Percentiles rank a stretch among this genome's conserved stretches.
phyloP scores from a whole-genome alignment of 1,140 invertebrate species.

The Calliphora vicina region DNA sequence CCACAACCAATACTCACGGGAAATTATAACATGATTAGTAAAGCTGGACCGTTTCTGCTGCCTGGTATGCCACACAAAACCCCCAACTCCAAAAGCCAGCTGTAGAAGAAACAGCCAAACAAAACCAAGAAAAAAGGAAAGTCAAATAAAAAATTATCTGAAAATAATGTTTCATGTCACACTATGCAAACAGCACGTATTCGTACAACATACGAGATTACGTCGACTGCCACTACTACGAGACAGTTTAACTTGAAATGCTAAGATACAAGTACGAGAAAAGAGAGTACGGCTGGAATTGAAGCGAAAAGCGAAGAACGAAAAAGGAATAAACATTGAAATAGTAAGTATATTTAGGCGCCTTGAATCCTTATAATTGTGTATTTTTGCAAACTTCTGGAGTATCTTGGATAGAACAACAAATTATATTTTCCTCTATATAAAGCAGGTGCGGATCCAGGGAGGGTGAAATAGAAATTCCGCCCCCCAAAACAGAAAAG shows the following conservation, averaged over 20 bases:
- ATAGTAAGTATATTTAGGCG: too few species aligned
- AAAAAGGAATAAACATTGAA: too few species aligned
- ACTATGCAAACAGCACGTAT: conserved; percentile 28
- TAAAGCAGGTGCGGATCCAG: too few species aligned
- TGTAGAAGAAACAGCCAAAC: not conserved
- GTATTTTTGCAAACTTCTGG: too few species aligned
- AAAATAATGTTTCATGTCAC: conserved; percentile 20
- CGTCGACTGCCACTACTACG: conserved; percentile 2
- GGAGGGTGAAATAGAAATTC: too few species aligned
- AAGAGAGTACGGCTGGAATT: not conserved
- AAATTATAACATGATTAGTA: conserved; percentile 31
- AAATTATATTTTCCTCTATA: too few species aligned
- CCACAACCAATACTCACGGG: conserved; percentile 26
- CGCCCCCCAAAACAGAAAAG: too few species aligned
- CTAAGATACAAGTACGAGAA: not conserved
- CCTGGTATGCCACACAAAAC: not conserved
- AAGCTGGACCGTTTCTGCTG: not conserved
- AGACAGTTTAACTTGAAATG: not conserved
- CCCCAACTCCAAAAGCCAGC: not conserved
- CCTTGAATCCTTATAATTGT: too few species aligned
- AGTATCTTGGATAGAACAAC: too few species aligned
- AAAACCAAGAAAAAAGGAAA: conserved; percentile 7
- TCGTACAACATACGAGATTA: not conserved
- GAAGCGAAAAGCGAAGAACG: not conserved
- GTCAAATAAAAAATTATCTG: not conserved